These are phyloP conservation scores for Orientallactaga bullata DNA, from an alignment of 2,113 vertebrate genomes.

Conservation along the genomic window DNA sequence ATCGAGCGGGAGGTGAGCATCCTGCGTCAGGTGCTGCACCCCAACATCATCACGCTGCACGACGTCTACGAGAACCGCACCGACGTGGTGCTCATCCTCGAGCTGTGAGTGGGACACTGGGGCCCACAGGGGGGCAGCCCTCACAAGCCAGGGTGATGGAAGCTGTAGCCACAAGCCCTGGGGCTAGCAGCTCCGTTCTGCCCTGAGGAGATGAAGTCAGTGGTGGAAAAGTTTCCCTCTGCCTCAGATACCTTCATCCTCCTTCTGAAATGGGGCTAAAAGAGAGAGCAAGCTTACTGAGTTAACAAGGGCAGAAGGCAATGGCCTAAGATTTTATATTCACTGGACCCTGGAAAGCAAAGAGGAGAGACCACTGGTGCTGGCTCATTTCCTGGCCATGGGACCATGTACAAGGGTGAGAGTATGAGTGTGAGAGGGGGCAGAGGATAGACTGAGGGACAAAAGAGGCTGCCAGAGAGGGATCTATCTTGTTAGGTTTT, in stretches of 20 bases:
- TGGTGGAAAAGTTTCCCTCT: background rate
- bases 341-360: background rate
- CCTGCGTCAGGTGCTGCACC: constrained; percentile 93
- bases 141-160: background rate
- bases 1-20: constrained; percentile 96
- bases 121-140: background rate
- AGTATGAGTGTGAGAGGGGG: background rate
- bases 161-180: background rate
- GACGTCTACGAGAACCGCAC: constrained; percentile 97
- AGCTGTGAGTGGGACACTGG: constrained; percentile 93
- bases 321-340: background rate
- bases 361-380: background rate
- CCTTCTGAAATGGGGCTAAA: background rate
- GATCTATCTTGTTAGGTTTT: background rate
- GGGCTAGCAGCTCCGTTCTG: background rate
- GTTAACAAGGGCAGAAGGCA: too few relatives aligned
- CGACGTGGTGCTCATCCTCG: constrained; percentile 97
- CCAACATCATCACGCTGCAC: constrained; percentile 94
- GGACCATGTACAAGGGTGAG: background rate
- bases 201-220: background rate
- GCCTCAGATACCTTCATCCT: background rate
- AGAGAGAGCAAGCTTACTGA: background rate
- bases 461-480: background rate
- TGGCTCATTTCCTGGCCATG: background rate
- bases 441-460: background rate